Evolutionary conservation across 2,888 invertebrate species (phyloP), one percentile per base, ranked within the genome.

Genomic region (Volucella bombylans): DNA sequence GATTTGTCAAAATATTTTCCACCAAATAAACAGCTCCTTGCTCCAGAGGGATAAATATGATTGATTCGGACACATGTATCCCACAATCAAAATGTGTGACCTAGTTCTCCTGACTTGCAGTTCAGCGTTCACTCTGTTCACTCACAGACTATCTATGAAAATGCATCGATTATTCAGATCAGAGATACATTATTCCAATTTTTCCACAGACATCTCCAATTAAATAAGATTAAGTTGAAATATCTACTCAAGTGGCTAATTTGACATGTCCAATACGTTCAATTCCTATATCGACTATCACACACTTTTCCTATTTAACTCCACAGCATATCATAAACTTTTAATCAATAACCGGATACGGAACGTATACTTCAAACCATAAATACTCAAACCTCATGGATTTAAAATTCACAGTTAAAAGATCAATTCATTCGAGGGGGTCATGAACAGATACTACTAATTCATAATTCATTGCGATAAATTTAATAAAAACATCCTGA

Each of bases 401-500:
- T 64, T 50, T 23, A 69, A 64, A 61, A 62, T 64, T 38, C 41
- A 61, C 78, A 71, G 49, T 64, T 71, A 64, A 57, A 55, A 78
- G 50, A 64, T 64, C 64, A 79, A 65, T 79, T 57, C 43, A 79
- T 57, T 50, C 6, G 31, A 6, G 31, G 31, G 31, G 31, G 31
- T 31, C 31, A 31, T 31, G 31, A 31, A 6, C 52, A 12, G 57
- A 54, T 14, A 71, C 50, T n/a, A 50, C 71, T n/a, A 59, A 67
- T 79, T 79, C 79, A 72, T 67, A 72, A 79, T 67, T 79, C 43
- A 79, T 72, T 64, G 52, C 64, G 39, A 79, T 43, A 57, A 71
- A 55, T 52, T 57, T 55, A 71, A 64, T 71, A 62, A 79, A 71
- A 65, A 52, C 18, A 41, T 18, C 47, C 52, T n/a, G 45, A 68